Base-by-base conservation (phyloP, 2,797 vertebrate genomes). In the Catamblyrhynchus diadema region DNA sequence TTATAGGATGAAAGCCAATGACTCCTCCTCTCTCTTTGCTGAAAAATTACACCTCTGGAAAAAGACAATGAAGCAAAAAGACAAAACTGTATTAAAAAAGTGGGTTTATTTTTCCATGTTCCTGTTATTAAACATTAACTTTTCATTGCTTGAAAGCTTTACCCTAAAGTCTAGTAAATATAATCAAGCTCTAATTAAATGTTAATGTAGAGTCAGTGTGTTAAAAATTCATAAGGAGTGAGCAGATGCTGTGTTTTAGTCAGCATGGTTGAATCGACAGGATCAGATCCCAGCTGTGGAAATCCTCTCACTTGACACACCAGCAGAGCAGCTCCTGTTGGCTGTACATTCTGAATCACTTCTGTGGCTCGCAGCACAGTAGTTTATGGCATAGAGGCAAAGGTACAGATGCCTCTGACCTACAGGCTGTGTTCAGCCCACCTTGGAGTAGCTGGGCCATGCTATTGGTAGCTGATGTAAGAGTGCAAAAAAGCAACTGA, bases 121-220 rank as follows among this genome's bases (percentile, higher is more conserved):
- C 51, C 22, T 88, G 62, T 78, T 94, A 92, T 71, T 89, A 94
- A 66, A 66, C 74, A 88, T 73, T 81, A 88, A 50, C 42, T 88
- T 66, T 92, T 94, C 81, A 30, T 73, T 91, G 66, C n/a, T 79
- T 90, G 47, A 81, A 81, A 79, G n/a, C 37, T 91, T 88, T 92
- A 64, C 71, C 53, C 45, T 83, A 65, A 95, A 89, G 56, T 84
- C 70, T 66, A 92, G 73, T 93, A 95, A 96, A 94, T 86, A 73
- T 74, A 94, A 93, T 88, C 74, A 96, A 78, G 35, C 30, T 94
- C 84, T 88, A 95, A 97, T 95, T 86, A 93, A 96, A 90, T 93
- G 82, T 96, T 86, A 74, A 90, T 94, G 67, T 62, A 81, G 64
- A 75, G 57, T 35, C 61, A 75, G 32, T 42, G 14, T 72, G 65